Evolutionary conservation across 2,888 invertebrate species (phyloP), one percentile per base, ranked within the genome.

Genomic region (Tinea pellionella): DNA sequence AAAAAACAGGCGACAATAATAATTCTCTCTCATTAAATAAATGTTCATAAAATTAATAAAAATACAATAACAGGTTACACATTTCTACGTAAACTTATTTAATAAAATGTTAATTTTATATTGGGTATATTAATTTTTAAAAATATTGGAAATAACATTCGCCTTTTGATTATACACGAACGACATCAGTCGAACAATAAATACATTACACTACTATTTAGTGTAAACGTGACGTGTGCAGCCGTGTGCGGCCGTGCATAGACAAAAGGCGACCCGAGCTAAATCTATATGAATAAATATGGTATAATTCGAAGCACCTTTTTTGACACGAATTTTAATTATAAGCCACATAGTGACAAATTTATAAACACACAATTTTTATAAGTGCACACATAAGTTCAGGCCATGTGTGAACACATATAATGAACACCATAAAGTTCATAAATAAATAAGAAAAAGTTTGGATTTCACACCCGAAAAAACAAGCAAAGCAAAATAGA

Each of bases 281-380:
- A 30, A 30, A 7, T 30, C 9, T n/a, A n/a, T n/a, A 9, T 7
- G 9, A 30, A 30, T 30, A 30, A 30, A 30, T 9, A 9, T 9
- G n/a, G 1, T 12, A 37, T 37, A 37, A 37, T 37, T 37, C 9
- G 65, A 78, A 85, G 83, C 83, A 84, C 84, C 85, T 72, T 72
- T 74, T 78, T 83, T 83, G 81, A 81, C 76, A 75, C 70, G 68
- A 69, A 47, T 18, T 18, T 53, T 9, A 24, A 24, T 24, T 7
- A 16, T 41, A 16, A 47, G 47, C 47, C 47, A 47, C 47, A 15
- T 47, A 16, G 47, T 47, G 41, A 41, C 15, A 47, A 47, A 15
- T 37, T 37, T 6, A 47, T 2, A 16, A 47, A 47, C 41, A 41
- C 41, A 41, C 12, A 41, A 41, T 6, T 24, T 24, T 24, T 24